Evolutionary conservation across 1,140 invertebrate species (phyloP), one percentile per base, ranked within the genome.

Genomic region (Melanaphis sacchari): DNA sequence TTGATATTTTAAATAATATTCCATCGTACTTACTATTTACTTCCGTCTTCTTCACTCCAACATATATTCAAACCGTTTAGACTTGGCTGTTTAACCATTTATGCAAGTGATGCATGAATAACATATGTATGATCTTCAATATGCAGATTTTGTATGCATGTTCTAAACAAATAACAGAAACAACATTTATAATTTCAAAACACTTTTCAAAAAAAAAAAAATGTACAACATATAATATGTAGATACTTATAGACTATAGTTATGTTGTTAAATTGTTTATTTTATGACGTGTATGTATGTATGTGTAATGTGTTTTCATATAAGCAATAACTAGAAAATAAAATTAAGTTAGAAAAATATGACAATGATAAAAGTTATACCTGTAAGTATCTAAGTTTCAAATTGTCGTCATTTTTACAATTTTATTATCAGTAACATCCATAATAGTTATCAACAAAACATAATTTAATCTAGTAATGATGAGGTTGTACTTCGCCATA

Each of bases 1-100:
- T 89, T 89, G 87, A 52, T 52, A 36, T 89, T 52, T 89, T 88
- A 88, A 88, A 88, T 87, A 43, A 43, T 87, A 43, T 87, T 87
- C 84, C 41, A 6, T 4, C 31, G 31, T 49, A 87, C 7, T 43
- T 87, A 41, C 9, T 24, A 40, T 9, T 38, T 84, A 84, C 82
- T 41, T 85, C 9, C 31, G 31, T n/a, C 40, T 85, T 41, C 38
- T 43, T 85, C 40, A 46, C 46, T 85, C 9, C 5, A 11, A 84
- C 24, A 85, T 85, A n/a, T 85, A 85, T 15, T 85, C 31, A 76
- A 76, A 76, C 31, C 15, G 59, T 76, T 76, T 76, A 76, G 31
- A n/a, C 31, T 76, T 76, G n/a, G 15, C 59, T 76, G 31, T 36
- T 76, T n/a, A n/a, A 76, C 11, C 31, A 76, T 76, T n/a, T 76